phyloP scores from a whole-genome alignment of 2,797 vertebrate genomes.

The Selene dorsalis region DNA sequence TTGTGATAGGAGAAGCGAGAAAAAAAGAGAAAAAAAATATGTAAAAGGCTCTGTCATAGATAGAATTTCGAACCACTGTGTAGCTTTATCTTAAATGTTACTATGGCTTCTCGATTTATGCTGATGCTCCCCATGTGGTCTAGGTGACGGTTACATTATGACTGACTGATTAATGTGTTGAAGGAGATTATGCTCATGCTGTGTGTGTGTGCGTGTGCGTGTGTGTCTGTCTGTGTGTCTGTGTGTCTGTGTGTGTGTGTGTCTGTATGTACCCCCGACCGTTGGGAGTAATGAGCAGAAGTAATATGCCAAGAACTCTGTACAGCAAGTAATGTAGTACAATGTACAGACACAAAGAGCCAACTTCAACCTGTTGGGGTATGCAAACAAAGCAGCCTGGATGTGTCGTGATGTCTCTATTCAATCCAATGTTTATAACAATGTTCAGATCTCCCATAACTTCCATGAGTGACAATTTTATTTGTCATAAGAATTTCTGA shows the following conservation, averaged over 20 bases:
- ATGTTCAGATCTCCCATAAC: not conserved
- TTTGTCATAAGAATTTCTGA: not conserved
- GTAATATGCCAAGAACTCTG: not conserved
- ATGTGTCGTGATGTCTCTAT: not conserved
- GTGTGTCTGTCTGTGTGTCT: not conserved
- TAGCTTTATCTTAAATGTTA: not conserved
- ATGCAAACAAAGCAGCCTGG: not conserved
- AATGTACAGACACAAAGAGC: not conserved
- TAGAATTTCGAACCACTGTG: not conserved
- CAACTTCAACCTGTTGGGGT: not conserved
- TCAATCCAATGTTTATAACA: not conserved
- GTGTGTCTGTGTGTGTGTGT: not conserved
- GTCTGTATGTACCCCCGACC: no score
- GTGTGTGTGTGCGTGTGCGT: not conserved
- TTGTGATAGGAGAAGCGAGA: slow-evolving; percentile 57
- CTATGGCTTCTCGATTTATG: slow-evolving; percentile 4
- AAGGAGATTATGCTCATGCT: slow-evolving; percentile 33
- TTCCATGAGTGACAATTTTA: not conserved
- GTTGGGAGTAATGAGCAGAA: no score
- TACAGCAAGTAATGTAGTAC: not conserved
- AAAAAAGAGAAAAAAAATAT: slow-evolving; percentile 23
- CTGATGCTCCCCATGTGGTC: slow-evolving; percentile 17
- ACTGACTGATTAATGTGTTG: slow-evolving; percentile 49
- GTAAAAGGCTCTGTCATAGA: slow-evolving; percentile 3
- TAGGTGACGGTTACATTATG: slow-evolving; percentile 31